Evolutionary conservation across 2,888 invertebrate species (phyloP), one percentile per base, ranked within the genome.

Genomic region (Synergus umbraculus): DNA sequence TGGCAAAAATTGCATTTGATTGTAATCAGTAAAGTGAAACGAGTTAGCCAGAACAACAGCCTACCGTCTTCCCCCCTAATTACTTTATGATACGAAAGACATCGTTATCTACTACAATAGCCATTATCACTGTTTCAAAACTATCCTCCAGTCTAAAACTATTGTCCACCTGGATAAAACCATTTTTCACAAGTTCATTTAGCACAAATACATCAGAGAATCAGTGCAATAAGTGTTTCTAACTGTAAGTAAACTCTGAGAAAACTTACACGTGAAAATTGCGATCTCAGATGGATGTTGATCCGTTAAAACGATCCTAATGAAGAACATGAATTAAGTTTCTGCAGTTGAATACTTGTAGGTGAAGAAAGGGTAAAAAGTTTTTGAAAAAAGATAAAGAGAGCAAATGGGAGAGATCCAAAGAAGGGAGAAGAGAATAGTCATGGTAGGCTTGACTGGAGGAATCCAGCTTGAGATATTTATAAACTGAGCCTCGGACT

Each of bases 381-480:
- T 67, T 67, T 49, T 9, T 1, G n/a, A 58, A 46, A 77, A 79
- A 66, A 82, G 79, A 77, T 77, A 79, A 60, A 78, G 76, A 43
- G 76, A 78, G 78, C 76, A 63, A 79, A 78, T 67, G 69, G 18
- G 58, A 82, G 54, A 78, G 64, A 63, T 49, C 43, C 67, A 76
- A 22, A 29, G 78, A 54, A 79, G 49, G 78, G 76, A 77, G 79
- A 80, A 76, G 83, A 73, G 82, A 82, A 85, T 58, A 84, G 86
- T 87, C 85, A 86, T 83, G 86, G 81, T 86, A 86, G 85, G 81
- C 85, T 86, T 86, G 78, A 81, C 81, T 80, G 80, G 64, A 80
- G 86, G 87, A 87, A 87, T 86, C 85, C 83, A 79, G 82, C 79
- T 76, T 76, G 78, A 81, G 84, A 83, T 85, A 85, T 85, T 85